These are phyloP conservation scores for Xestobium rufovillosum DNA, from an alignment of 2,888 invertebrate species.

Conservation along the genomic window DNA sequence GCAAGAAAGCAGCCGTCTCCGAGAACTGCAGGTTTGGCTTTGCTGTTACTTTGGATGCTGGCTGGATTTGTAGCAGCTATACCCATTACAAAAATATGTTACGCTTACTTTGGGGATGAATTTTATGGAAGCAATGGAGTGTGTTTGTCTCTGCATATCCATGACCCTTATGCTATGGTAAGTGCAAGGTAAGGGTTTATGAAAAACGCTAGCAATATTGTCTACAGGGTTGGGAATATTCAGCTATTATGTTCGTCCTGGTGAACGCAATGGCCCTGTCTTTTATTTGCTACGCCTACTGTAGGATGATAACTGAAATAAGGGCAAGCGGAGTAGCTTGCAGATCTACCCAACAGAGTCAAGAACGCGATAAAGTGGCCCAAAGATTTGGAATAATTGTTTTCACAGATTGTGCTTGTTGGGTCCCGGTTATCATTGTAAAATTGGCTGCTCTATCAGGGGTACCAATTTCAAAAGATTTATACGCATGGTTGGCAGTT, in stretches of 20 bases:
- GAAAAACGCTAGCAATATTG: neutral
- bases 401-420: slow-evolving; percentile 53
- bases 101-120: slow-evolving; percentile 47
- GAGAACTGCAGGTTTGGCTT: slow-evolving; percentile 44
- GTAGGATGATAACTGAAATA: slow-evolving; percentile 51
- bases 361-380: slow-evolving; percentile 49
- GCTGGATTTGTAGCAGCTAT: slow-evolving; percentile 45
- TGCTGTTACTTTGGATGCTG: slow-evolving; percentile 46
- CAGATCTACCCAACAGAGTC: slow-evolving; percentile 50
- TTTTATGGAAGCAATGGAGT: slow-evolving; percentile 56
- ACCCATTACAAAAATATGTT: slow-evolving; percentile 43
- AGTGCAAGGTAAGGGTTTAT: slow-evolving; percentile 13
- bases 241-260: slow-evolving; percentile 49
- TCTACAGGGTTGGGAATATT: slow-evolving; percentile 53
- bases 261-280: slow-evolving; percentile 49
- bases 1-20: slow-evolving; percentile 41
- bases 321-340: slow-evolving; percentile 50
- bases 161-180: slow-evolving; percentile 52
- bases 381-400: slow-evolving; percentile 54
- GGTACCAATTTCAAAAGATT: slow-evolving; percentile 45
- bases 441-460: slow-evolving; percentile 51
- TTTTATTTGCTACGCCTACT: slow-evolving; percentile 52
- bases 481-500: slow-evolving; percentile 56
- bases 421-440: slow-evolving; percentile 53
- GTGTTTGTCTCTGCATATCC: slow-evolving; percentile 53